phyloP scores from a whole-genome alignment of 2,113 vertebrate species.

The Dermatemys mawii region DNA sequence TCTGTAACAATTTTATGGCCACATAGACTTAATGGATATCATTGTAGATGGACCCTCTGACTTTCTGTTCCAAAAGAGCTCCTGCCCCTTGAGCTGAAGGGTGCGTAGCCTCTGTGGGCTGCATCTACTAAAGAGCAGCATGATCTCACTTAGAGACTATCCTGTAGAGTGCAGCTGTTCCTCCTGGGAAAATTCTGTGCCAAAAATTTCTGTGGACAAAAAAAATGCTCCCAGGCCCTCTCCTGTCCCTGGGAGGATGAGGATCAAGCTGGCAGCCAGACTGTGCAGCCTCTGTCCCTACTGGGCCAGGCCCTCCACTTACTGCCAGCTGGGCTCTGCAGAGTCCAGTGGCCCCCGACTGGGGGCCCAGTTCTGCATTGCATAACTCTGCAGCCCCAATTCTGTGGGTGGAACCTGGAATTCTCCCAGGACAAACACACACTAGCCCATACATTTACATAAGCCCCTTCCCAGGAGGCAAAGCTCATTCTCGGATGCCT shows the following conservation, averaged over 20 bases:
- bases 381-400: no score
- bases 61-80: background rate
- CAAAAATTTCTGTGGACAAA: no score
- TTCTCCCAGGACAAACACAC: background rate
- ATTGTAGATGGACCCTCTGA: background rate
- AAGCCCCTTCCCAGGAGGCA: background rate
- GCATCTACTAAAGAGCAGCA: conserved; percentile 51
- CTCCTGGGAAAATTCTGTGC: no score
- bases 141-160: background rate
- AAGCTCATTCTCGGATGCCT: background rate
- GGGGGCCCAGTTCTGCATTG: no score
- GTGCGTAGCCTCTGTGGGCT: background rate
- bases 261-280: no score
- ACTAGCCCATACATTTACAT: background rate
- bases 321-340: no score
- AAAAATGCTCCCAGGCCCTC: no score
- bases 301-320: no score
- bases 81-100: rapidly evolving
- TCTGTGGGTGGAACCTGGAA: no score
- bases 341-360: no score
- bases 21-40: background rate
- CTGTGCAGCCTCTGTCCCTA: no score
- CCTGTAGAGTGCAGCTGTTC: background rate
- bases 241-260: no score
- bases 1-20: background rate